A percentile compares a stretch with the other conserved stretches of the same genome.
Evolutionary conservation across 2,797 vertebrate species (phyloP).

Genomic region (Podarcis siculus): DNA sequence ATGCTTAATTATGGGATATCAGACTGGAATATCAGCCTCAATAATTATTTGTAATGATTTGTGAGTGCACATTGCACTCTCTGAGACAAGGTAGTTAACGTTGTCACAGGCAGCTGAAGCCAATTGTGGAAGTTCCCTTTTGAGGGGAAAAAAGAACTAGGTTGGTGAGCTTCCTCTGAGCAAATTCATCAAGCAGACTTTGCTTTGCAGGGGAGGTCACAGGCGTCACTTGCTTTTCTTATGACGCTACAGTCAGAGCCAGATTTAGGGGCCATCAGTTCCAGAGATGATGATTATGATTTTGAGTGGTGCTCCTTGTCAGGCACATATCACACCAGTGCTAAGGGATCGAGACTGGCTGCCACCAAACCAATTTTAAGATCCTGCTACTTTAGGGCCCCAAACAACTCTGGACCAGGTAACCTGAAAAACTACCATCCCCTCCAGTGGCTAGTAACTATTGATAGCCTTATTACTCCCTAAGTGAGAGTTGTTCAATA

Average conservation of each 20-base stretch:
- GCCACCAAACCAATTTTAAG: too few relatives aligned
- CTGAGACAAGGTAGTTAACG: conserved; percentile 39
- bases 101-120: conserved; percentile 8
- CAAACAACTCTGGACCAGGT: too few relatives aligned
- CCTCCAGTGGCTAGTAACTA: too few relatives aligned
- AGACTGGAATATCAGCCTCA: conserved; percentile 35
- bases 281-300: too few relatives aligned
- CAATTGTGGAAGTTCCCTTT: not conserved
- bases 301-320: too few relatives aligned
- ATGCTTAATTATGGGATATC: conserved; percentile 62
- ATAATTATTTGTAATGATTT: conserved; percentile 53
- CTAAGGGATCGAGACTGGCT: too few relatives aligned
- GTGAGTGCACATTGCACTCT: conserved; percentile 17
- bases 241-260: not conserved
- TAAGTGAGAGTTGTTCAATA: too few relatives aligned
- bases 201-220: conserved; percentile 18
- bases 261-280: too few relatives aligned
- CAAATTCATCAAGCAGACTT: not conserved
- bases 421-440: too few relatives aligned
- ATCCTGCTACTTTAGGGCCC: too few relatives aligned
- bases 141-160: not conserved
- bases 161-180: accelerated
- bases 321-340: too few relatives aligned
- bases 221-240: not conserved
- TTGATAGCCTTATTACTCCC: too few relatives aligned